Base-by-base conservation (phyloP, 2,797 vertebrate species). In the Columba guinea region DNA sequence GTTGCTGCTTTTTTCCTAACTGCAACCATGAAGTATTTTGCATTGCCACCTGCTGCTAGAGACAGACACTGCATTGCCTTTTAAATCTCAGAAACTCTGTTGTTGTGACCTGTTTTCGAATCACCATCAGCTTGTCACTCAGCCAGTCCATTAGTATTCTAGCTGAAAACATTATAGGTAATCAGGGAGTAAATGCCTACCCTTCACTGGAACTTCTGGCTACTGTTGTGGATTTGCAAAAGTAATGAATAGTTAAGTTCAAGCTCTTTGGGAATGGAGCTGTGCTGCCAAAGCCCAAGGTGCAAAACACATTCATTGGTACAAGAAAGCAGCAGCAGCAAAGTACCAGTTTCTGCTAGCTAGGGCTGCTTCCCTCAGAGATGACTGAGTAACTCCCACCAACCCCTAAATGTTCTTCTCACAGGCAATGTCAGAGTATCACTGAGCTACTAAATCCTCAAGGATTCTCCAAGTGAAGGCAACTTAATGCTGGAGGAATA, bases 21-120 rank as follows among this genome's bases (percentile, higher is more conserved):
- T 34, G 49, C 85, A 87, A 11, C 3, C 1, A 58, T 28, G 78
- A 80, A 71, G 64, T 28, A 75, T 87, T 97, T 89, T 93, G 69
- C 58, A 92, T 90, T 97, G 97, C 97, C 97, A 97, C 94, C 98
- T 98, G 90, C 95, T 96, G 98, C 76, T 87, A 64, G 70, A 84
- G 16, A 62, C 3, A 75, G 86, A 91, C 67, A 96, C 60, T 96
- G 83, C 91, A 16, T 14, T 37, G 74, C 69, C 35, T 90, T 94
- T 60, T 35, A 62, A 60, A 77, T 41, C 30, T 21, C 75, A 22
- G 18, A 37, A 24, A 32, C 16, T 70, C n/a, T 8, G 2, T 21
- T 37, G 13, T 58, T 67, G 26, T 15, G 4, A 34, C 49, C 86
- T 53, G 44, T 1, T 79, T 87, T 89, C 71, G n/a, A 71, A 83